A percentile compares a stretch with the other conserved stretches of the same genome.
These are phyloP conservation scores for Emydocephalus ijimae DNA, from an alignment of 2,113 vertebrate genomes.

Conservation along the genomic window DNA sequence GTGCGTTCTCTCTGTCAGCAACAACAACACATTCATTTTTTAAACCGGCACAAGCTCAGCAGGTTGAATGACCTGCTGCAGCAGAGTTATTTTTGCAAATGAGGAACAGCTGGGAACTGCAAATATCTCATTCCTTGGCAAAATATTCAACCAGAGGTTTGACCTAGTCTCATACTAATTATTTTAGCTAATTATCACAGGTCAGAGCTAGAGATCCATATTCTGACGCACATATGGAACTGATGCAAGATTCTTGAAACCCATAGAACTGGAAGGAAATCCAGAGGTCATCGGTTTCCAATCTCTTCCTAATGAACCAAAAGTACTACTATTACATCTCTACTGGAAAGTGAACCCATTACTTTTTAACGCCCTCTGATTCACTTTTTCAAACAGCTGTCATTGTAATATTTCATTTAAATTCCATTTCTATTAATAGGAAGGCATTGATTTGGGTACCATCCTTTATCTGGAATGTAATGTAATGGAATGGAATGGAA, in stretches of 20 bases:
- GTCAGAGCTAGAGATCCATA: background rate
- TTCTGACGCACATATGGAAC: background rate
- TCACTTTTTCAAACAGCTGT: background rate
- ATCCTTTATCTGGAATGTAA: background rate
- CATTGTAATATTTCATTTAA: background rate
- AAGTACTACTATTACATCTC: background rate
- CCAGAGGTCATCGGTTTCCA: background rate
- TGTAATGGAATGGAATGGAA: background rate
- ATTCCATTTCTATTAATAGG: background rate
- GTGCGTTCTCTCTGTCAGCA: background rate
- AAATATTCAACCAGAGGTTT: constrained; percentile 41
- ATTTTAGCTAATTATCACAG: background rate
- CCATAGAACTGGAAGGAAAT: background rate
- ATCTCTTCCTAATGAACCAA: background rate
- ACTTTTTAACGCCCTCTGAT: background rate
- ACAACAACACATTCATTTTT: background rate
- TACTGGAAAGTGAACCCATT: background rate
- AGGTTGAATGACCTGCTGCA: background rate
- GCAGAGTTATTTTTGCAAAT: background rate
- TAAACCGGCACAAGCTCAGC: background rate
- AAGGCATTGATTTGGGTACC: background rate
- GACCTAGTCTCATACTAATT: background rate
- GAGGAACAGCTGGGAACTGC: constrained; percentile 2
- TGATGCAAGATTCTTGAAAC: background rate
- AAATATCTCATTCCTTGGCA: constrained; percentile 2